Evolutionary conservation across 2,797 vertebrate genomes (phyloP).

Genomic region (Rhabdophis nuchalis): DNA sequence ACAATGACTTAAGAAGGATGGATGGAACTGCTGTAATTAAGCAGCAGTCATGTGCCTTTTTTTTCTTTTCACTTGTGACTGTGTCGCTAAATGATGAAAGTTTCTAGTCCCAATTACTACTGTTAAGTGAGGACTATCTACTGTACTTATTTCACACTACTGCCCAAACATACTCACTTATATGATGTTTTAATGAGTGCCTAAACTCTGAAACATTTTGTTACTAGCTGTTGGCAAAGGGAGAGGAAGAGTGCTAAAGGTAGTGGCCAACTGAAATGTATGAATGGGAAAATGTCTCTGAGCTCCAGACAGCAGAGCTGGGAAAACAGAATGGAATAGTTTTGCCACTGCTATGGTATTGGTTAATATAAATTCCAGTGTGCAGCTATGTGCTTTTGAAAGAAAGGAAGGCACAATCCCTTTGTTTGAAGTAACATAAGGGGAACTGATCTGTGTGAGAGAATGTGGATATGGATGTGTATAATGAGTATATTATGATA

Average conservation of each 20-base stretch:
- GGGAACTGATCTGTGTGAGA: background rate
- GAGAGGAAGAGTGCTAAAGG: background rate
- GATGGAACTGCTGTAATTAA: background rate
- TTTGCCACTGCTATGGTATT: background rate
- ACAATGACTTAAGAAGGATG: background rate
- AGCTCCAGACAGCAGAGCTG: background rate
- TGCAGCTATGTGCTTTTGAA: background rate
- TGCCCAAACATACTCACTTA: background rate
- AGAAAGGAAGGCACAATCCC: background rate
- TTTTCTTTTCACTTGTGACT: background rate
- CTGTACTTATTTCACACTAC: background rate
- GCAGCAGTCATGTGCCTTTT: background rate
- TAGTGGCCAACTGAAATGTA: background rate
- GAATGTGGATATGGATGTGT: too few relatives aligned
- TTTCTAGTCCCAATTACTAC: background rate
- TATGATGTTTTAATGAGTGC: background rate
- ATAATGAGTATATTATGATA: background rate
- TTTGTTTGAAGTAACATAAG: background rate
- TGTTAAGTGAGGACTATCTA: background rate
- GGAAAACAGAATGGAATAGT: background rate
- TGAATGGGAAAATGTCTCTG: background rate
- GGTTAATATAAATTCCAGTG: background rate
- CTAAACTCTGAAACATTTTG: background rate
- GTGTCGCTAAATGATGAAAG: background rate
- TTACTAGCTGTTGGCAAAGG: background rate